These are phyloP conservation scores for Cotesia typhae DNA, from an alignment of 1,140 invertebrate genomes.

Conservation along the genomic window DNA sequence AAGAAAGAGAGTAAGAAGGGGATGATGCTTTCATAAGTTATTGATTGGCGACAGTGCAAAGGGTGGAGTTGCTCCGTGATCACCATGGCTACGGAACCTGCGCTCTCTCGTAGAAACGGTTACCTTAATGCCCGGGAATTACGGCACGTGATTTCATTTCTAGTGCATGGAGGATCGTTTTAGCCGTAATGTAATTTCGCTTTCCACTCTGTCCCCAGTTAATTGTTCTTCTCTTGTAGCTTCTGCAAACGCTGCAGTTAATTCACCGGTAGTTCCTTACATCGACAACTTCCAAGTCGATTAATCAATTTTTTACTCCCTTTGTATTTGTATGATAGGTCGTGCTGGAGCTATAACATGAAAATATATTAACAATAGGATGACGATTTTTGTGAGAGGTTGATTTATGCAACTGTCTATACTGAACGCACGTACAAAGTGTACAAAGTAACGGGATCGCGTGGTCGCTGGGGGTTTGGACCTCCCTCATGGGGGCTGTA, in stretches of 20 bases:
- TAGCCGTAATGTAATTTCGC: slow-evolving; percentile 61
- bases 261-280: slow-evolving; percentile 38
- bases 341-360: neutral
- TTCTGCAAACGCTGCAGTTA: slow-evolving; percentile 55
- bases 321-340: neutral
- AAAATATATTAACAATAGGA: neutral
- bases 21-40: slow-evolving; percentile 64
- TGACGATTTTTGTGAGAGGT: slow-evolving; percentile 1
- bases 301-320: slow-evolving; percentile 23
- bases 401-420: neutral
- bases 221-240: slow-evolving; percentile 42
- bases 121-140: slow-evolving; percentile 66
- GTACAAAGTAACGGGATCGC: neutral
- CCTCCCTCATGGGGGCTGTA: slow-evolving; percentile 53
- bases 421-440: neutral
- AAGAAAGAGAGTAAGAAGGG: slow-evolving; percentile 16
- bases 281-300: slow-evolving; percentile 16
- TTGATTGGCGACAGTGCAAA: slow-evolving; percentile 61
- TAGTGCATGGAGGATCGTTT: slow-evolving; percentile 50
- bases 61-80: slow-evolving; percentile 54
- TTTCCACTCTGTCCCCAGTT: slow-evolving; percentile 35
- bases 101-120: slow-evolving; percentile 59
- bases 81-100: slow-evolving; percentile 60
- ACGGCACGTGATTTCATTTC: slow-evolving; percentile 60
- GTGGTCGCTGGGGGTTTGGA: slow-evolving; percentile 36